These are phyloP conservation scores for Synanceia verrucosa DNA, from an alignment of 2,797 vertebrate species.

Conservation along the genomic window DNA sequence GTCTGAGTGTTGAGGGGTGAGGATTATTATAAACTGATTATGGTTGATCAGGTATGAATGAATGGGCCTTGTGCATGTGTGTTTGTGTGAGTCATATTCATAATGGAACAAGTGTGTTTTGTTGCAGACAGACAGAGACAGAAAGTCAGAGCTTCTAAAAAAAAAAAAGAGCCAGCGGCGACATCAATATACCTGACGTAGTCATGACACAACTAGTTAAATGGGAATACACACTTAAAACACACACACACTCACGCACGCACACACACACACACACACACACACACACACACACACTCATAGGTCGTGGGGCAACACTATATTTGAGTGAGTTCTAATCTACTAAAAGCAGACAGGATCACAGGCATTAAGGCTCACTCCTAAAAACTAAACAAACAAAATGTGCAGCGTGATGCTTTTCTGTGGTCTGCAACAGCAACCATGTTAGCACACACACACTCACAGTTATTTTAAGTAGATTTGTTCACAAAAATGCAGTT, in stretches of 20 bases:
- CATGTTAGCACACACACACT: neutral
- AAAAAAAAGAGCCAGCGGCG: conserved; percentile 7
- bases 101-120: conserved; percentile 7
- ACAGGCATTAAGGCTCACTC: conserved; percentile 49
- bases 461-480: conserved; percentile 39
- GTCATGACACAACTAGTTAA: conserved; percentile 19
- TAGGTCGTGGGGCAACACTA: conserved; percentile 54
- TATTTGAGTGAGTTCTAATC: conserved; percentile 68
- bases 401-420: conserved; percentile 19
- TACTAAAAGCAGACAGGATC: conserved; percentile 69
- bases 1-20: conserved; percentile 19
- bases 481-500: neutral
- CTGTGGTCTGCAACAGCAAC: neutral
- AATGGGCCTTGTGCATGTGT: conserved; percentile 8
- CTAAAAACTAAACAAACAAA: conserved; percentile 41
- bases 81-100: neutral
- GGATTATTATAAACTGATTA: conserved; percentile 56
- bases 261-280: conserved; percentile 6
- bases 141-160: conserved; percentile 30
- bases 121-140: neutral
- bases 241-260: conserved; percentile 10
- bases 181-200: neutral
- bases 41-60: conserved; percentile 30
- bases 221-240: conserved; percentile 20
- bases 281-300: conserved; percentile 4